phyloP scores from a whole-genome alignment of 2,888 invertebrate genomes.

The Myopa tessellatipennis region DNA sequence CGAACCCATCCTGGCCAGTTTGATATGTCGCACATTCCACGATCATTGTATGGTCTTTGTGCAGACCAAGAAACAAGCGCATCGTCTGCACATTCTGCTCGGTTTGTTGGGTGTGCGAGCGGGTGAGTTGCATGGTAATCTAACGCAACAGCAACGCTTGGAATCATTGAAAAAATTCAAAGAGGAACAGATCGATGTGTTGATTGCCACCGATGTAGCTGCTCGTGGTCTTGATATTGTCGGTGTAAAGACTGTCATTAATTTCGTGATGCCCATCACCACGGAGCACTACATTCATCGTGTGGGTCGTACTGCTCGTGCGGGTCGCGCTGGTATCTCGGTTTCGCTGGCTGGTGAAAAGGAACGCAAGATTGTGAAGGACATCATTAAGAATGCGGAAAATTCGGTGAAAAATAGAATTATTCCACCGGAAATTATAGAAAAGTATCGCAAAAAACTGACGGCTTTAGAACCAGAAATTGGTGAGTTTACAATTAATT shows the following conservation, averaged over 20 bases:
- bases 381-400: slow-evolving; percentile 87
- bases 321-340: slow-evolving; percentile 92
- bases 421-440: slow-evolving; percentile 89
- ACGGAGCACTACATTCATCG: slow-evolving; percentile 96
- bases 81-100: slow-evolving; percentile 90
- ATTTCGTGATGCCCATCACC: slow-evolving; percentile 94
- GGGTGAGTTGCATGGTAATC: slow-evolving; percentile 91
- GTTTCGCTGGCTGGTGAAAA: slow-evolving; percentile 95
- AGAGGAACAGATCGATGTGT: slow-evolving; percentile 83
- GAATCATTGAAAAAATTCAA: slow-evolving; percentile 91
- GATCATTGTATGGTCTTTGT: slow-evolving; percentile 95
- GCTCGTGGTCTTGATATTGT: slow-evolving; percentile 93
- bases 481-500: slow-evolving; percentile 63
- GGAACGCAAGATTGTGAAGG: slow-evolving; percentile 91
- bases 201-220: slow-evolving; percentile 95
- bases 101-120: slow-evolving; percentile 90
- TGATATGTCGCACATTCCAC: slow-evolving; percentile 89
- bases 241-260: slow-evolving; percentile 97
- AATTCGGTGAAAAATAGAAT: slow-evolving; percentile 88
- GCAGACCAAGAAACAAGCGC: slow-evolving; percentile 95
- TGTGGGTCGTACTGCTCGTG: slow-evolving; percentile 95
- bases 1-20: slow-evolving; percentile 86
- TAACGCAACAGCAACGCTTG: slow-evolving; percentile 94
- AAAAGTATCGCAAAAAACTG: slow-evolving; percentile 84
- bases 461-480: slow-evolving; percentile 82